Evolutionary conservation across 2,888 invertebrate genomes (phyloP), one percentile per base, ranked within the genome.

Genomic region (Cheilosia soror): DNA sequence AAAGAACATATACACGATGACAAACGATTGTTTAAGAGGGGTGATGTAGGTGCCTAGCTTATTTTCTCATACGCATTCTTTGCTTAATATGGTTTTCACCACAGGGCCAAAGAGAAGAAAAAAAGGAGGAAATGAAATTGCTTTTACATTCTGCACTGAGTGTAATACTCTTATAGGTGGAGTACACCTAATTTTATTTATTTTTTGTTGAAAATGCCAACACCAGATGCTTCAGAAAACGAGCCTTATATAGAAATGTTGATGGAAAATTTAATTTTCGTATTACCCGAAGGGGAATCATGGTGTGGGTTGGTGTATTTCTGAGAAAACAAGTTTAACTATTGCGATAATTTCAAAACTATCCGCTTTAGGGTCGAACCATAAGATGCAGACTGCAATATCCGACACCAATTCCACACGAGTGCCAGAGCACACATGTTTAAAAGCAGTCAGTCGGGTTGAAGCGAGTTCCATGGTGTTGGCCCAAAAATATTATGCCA

Each of bases 221-320:
- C 37, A 63, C 55, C 78, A 83, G 68, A 73, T 62, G 68, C 57
- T 62, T 49, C 31, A 29, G 47, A 11, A 58, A 55, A 42, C 40
- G 58, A 76, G 63, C 63, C 69, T 63, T 72, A 51, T 72, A 51
- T 37, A 9, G 15, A 69, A 15, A 69, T 75, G 73, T 83, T 58
- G 68, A 44, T 73, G 62, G 37, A 75, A 75, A 84, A 84, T 84
- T 84, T 65, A 79, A 84, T 84, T 79, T 84, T 69, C 79, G 69
- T 69, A 73, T 65, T 49, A 68, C 63, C 73, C 42, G 27, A 5
- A 49, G 27, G 62, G 5, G 9, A 31, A 37, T 44, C 49, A 13
- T 40, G 47, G 27, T 4, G 44, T 13, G 66, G 57, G 51, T 33
- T 37, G 27, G 63, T 66, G n/a, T 25, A 29, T 37, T 4, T 37